Conservation (phyloP, 1,140 invertebrate species). For the Drosophila ananassae region DNA sequence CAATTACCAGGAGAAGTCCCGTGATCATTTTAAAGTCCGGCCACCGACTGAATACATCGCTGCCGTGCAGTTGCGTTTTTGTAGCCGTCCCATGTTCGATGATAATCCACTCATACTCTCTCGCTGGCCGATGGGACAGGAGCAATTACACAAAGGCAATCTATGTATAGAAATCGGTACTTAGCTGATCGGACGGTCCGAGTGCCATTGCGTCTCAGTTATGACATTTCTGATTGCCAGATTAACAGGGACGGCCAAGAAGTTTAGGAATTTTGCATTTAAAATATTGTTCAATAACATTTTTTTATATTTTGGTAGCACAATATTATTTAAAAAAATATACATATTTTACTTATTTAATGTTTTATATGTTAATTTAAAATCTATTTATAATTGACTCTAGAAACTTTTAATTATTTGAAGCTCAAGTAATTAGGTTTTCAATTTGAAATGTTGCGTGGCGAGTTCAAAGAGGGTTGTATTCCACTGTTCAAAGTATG, state of each 20-base stretch:
- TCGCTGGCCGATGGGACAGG: conserved; percentile 10
- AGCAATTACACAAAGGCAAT: conserved; percentile 33
- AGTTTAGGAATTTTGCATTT: background rate
- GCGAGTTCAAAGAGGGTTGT: background rate
- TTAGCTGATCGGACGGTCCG: conserved; percentile 7
- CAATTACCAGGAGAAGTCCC: conserved; percentile 44
- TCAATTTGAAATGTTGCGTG: background rate
- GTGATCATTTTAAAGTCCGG: conserved; percentile 64
- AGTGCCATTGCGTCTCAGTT: conserved; percentile 10
- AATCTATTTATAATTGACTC: background rate
- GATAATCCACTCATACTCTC: conserved; percentile 30
- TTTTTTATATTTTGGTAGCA: too few relatives aligned
- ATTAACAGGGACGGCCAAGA: conserved; percentile 8
- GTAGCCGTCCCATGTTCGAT: conserved; percentile 22
- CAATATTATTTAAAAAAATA: background rate
- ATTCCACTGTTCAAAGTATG: background rate
- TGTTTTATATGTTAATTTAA: background rate
- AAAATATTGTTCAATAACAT: background rate
- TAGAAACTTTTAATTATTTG: background rate
- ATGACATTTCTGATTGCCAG: conserved; percentile 2
- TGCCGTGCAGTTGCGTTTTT: conserved; percentile 31
- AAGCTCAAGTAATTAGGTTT: background rate
- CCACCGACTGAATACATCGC: conserved; percentile 36
- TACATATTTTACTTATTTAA: background rate
- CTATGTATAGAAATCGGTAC: conserved; percentile 44